phyloP scores from a whole-genome alignment of 2,888 invertebrate genomes.

The Calameuta idolon region DNA sequence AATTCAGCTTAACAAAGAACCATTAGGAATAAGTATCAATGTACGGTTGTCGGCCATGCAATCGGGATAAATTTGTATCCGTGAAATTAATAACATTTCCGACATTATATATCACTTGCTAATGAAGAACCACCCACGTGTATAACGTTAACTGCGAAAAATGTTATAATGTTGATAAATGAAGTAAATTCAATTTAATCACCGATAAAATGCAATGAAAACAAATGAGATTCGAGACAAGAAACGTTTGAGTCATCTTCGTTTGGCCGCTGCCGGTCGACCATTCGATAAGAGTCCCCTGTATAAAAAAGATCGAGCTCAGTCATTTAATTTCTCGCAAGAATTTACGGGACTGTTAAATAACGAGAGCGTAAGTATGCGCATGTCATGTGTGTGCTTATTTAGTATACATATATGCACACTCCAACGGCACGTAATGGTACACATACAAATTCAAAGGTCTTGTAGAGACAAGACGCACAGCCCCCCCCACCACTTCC shows the following conservation, averaged over 20 bases:
- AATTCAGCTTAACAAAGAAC: too few relatives aligned
- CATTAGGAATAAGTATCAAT: too few relatives aligned
- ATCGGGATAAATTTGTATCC: too few relatives aligned
- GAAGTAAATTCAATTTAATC: neutral
- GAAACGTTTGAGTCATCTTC: neutral
- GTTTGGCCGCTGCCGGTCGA: neutral
- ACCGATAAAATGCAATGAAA: neutral
- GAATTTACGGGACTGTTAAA: neutral
- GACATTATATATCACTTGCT: too few relatives aligned
- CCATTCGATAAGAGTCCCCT: neutral
- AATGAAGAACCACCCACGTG: neutral
- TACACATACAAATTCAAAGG: neutral
- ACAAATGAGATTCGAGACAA: slow-evolving; percentile 1
- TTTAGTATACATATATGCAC: neutral
- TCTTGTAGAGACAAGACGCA: neutral
- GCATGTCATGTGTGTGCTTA: neutral
- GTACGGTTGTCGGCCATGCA: too few relatives aligned
- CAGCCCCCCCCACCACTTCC: slow-evolving; percentile 18
- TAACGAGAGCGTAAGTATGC: neutral
- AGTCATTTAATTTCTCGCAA: neutral
- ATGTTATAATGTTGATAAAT: neutral
- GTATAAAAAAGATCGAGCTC: neutral
- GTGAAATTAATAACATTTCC: too few relatives aligned
- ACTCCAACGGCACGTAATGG: neutral
- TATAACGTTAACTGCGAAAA: neutral